Conservation (phyloP, 2,888 invertebrate genomes). For the Catocala fraxini region DNA sequence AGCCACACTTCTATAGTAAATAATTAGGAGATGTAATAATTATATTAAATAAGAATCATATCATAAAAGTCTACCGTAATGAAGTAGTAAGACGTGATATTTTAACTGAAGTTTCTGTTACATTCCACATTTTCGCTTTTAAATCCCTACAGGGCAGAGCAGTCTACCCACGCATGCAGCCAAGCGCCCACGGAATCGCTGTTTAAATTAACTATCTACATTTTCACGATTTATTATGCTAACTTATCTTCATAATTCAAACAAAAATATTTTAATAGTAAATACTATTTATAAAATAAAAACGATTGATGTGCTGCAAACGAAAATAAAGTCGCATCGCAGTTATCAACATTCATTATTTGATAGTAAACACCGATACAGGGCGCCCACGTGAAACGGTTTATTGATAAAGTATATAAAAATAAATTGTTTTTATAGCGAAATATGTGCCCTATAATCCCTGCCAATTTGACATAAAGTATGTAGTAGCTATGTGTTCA, state of each 20-base stretch:
- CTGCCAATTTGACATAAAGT: conserved; percentile 21
- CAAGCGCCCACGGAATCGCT: conserved; percentile 24
- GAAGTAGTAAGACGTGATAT: conserved; percentile 17
- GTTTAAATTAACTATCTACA: conserved; percentile 22
- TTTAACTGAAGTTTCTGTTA: conserved; percentile 14
- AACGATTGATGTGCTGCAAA: conserved; percentile 16
- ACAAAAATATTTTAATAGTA: background rate
- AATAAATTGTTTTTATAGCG: conserved; percentile 30
- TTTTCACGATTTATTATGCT: conserved; percentile 13
- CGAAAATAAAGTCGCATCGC: conserved; percentile 26
- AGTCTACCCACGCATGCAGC: conserved; percentile 25
- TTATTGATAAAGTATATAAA: conserved; percentile 34
- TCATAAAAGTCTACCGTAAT: conserved; percentile 3
- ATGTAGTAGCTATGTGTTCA: background rate
- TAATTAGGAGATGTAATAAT: background rate
- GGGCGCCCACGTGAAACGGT: conserved; percentile 37
- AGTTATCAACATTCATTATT: conserved; percentile 23
- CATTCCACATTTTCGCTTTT: conserved; percentile 30
- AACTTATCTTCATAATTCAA: background rate
- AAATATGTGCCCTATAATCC: conserved; percentile 14
- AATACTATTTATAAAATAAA: background rate
- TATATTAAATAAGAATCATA: background rate
- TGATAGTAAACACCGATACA: conserved; percentile 29
- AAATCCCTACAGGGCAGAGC: conserved; percentile 17
- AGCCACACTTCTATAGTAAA: background rate